Evolutionary conservation across 2,113 vertebrate species (phyloP), one percentile per base, ranked within the genome.

Genomic region (Elaphurus davidianus): DNA sequence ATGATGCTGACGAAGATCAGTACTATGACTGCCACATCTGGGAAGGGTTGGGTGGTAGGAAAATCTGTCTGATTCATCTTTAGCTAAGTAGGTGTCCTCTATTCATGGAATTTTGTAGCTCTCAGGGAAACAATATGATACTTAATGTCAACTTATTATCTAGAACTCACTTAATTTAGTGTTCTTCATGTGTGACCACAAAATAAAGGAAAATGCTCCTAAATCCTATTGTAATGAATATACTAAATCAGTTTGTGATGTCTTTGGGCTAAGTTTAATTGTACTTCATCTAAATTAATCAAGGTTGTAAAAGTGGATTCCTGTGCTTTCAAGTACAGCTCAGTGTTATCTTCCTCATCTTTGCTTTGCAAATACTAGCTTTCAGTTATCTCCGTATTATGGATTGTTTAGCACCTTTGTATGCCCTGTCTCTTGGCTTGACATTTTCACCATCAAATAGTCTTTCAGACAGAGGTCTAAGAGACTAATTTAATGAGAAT

Each of bases 191-290:
- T 71, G 19, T 87, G 52, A 59, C 59, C 62, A 91, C 25, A 64
- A 95, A 57, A 25, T 90, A 67, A 78, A 67, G n/a, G 71, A 91
- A 59, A 33, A 19, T 78, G 6, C 62, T 62, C 81, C 55, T 90
- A 40, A 79, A 55, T 95, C 87, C 93, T 74, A 88, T 2, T 57
- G 60, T 78, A 54, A 71, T 54, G n/a, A 84, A 54, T 87, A 33
- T 79, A 60, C 11, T 19, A 62, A 33, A 27, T 91, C 19, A 54
- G 17, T n/a, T 91, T 91, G n/a, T 78, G 36, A 40, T 95, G 15
- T 91, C 76, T 64, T 76, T 93, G 79, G 27, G 94, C 33, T 94
- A 71, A 40, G 76, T 88, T 88, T 88, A 85, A 60, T 96, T 97
- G 36, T 93, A 17, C 50, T 91, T 93, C 74, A 87, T n/a, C 28